Evolutionary conservation across 2,888 invertebrate genomes (phyloP), one percentile per base, ranked within the genome.

Genomic region (Reticulitermes lucifugus): DNA sequence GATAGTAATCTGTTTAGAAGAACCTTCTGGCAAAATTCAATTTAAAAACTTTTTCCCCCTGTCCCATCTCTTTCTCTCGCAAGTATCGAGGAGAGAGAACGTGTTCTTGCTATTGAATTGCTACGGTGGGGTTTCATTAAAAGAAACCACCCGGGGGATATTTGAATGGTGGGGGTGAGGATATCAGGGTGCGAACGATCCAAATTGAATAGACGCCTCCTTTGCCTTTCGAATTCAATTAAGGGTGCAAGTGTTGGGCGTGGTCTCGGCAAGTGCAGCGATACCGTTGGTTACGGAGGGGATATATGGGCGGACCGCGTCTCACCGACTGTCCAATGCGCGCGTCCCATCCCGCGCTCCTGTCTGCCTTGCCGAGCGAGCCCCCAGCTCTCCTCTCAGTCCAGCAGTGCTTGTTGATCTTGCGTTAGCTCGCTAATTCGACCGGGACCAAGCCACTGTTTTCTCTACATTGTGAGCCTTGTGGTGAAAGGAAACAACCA

Each of bases 401-500:
- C 92, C 91, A 91, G 92, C 92, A n/a, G 25, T 25, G 88, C 88
- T 88, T 89, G 88, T 88, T 88, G 88, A 88, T 89, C 88, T 89
- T 88, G 87, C 87, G 87, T 87, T 88, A 88, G 88, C 87, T 41
- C 88, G 88, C 89, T 89, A 89, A 89, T 91, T 92, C 91, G 91
- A 91, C 90, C 91, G 90, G 90, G 90, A 90, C 90, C 89, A 83
- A 85, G 87, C 86, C 87, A 87, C 87, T 88, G 88, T 88, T 88
- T 88, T 88, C 86, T 87, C 88, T 88, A 86, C 88, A 87, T 88
- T 88, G 87, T 88, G 88, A 87, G 86, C 87, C 88, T 87, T 88
- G 88, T 88, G 88, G 88, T 88, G 91, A 91, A 91, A 91, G 91
- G 91, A 91, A 91, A 91, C 91, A 91, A 90, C 90, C 89, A 90